These are phyloP conservation scores for Drosophila ustulata DNA, from an alignment of 2,888 invertebrate species.

Conservation along the genomic window DNA sequence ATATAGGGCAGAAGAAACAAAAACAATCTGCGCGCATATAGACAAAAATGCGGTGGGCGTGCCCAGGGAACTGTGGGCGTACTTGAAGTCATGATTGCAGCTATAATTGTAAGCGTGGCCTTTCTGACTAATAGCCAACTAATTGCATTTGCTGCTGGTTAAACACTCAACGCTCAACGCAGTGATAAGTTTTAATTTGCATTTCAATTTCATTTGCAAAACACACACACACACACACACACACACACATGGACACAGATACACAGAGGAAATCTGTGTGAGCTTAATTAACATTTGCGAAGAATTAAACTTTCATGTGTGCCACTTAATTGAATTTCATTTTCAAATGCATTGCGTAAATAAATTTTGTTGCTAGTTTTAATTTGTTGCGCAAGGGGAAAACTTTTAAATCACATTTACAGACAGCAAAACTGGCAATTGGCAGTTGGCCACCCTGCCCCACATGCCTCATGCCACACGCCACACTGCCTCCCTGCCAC, in stretches of 20 bases:
- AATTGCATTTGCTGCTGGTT: conserved; percentile 62
- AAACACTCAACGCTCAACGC: conserved; percentile 32
- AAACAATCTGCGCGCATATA: conserved; percentile 12
- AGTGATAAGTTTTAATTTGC: conserved; percentile 62
- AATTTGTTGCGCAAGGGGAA: conserved; percentile 56
- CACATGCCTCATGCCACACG: no score
- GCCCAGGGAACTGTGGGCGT: conserved; percentile 5
- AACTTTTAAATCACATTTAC: conserved; percentile 71
- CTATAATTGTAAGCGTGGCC: conserved; percentile 1
- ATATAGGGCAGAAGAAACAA: conserved; percentile 14
- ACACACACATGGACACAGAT: neutral
- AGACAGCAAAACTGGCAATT: conserved; percentile 37
- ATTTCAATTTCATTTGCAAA: conserved; percentile 31
- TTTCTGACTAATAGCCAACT: conserved; percentile 31
- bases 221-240: neutral
- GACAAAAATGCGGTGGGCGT: conserved; percentile 40
- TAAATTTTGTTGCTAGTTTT: conserved; percentile 49
- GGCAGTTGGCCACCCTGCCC: conserved; percentile 15
- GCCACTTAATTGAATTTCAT: conserved; percentile 67
- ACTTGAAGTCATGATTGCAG: conserved; percentile 16
- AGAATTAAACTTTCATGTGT: conserved; percentile 43
- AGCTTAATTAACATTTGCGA: conserved; percentile 58
- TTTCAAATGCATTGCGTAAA: conserved; percentile 68
- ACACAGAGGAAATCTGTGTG: conserved; percentile 37
- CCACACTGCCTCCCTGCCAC: conserved; percentile 3